Evolutionary conservation across 2,113 vertebrate genomes (phyloP).

Genomic region (Xyrauchen texanus): DNA sequence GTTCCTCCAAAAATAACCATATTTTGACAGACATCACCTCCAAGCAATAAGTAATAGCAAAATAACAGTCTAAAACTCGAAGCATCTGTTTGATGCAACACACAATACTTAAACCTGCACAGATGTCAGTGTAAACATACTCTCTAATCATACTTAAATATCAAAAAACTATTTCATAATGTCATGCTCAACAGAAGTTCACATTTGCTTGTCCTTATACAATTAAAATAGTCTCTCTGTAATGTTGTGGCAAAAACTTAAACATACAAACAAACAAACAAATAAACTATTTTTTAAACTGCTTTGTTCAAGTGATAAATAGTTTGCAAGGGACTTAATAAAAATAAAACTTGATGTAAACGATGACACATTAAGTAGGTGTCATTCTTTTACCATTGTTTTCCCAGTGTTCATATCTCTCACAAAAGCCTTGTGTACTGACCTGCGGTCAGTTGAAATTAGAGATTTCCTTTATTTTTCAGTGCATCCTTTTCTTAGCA

Average conservation of each 20-base stretch:
- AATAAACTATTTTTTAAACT: not conserved
- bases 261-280: too few species aligned
- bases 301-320: not conserved
- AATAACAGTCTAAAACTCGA: constrained; percentile 15
- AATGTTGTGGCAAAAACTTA: not conserved
- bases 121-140: not conserved
- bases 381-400: too few species aligned
- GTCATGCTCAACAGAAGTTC: constrained; percentile 14
- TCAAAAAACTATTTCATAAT: not conserved
- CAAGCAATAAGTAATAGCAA: not conserved
- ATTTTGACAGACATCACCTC: not conserved
- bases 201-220: not conserved
- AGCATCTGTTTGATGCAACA: not conserved
- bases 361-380: too few species aligned
- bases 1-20: not conserved
- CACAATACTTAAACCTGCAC: not conserved
- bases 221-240: not conserved
- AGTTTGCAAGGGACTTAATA: too few species aligned
- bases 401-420: too few species aligned
- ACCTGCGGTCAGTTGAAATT: too few species aligned
- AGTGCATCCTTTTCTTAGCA: not conserved
- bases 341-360: too few species aligned
- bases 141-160: not conserved
- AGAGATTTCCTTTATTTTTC: too few species aligned
- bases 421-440: too few species aligned